Evolutionary conservation across 2,888 invertebrate genomes (phyloP).

Genomic region (Hybos culiciformis): DNA sequence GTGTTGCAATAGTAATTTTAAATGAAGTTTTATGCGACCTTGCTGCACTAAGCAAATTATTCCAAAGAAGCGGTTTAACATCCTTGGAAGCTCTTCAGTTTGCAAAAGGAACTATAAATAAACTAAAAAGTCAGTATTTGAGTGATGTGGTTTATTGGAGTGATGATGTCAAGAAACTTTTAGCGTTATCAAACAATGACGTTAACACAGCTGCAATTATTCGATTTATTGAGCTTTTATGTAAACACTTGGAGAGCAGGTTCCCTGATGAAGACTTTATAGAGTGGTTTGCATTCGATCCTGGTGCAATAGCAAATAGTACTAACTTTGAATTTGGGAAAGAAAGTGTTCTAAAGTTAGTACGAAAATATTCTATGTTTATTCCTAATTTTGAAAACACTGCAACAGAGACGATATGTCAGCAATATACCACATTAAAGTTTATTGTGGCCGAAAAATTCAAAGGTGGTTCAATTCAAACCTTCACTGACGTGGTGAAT

Average conservation of each 20-base stretch:
- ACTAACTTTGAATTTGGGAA: not conserved
- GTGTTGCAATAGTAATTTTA: not conserved
- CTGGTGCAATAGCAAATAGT: not conserved
- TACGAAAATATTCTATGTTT: not conserved
- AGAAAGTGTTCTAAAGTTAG: not conserved
- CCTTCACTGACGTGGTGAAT: not conserved
- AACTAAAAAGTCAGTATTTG: not conserved
- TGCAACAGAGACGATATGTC: not conserved
- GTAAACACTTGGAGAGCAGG: not conserved
- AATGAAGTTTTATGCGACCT: not conserved
- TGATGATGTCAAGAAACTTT: not conserved
- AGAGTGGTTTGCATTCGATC: not conserved
- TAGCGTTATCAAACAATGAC: not conserved
- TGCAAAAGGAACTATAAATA: not conserved
- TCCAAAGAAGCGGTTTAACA: not conserved
- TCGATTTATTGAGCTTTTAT: not conserved
- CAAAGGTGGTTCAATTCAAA: not conserved
- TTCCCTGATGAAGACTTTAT: not conserved
- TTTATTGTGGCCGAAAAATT: constrained; percentile 1
- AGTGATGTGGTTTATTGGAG: not conserved
- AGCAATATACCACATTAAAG: constrained; percentile 4
- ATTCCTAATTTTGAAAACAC: constrained; percentile 1
- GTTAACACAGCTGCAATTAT: not conserved
- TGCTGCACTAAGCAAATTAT: not conserved
- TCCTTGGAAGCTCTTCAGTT: not conserved